Percentiles rank a stretch among this genome's conserved stretches.
phyloP scores from a whole-genome alignment of 2,888 invertebrate species.

The Diploptera punctata region DNA sequence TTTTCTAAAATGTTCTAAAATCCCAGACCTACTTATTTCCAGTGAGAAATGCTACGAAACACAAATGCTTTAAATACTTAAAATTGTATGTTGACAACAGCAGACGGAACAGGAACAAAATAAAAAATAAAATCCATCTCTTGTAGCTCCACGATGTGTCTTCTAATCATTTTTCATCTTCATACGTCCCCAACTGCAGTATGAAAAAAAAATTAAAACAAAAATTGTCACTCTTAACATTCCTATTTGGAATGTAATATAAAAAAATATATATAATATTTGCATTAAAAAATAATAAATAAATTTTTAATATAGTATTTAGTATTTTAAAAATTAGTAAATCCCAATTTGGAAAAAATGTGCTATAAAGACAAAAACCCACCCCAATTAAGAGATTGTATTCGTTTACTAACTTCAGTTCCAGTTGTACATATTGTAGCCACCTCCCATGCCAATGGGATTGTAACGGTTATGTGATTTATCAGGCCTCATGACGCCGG shows the following conservation, averaged over 20 bases:
- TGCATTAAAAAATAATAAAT: constrained; percentile 21
- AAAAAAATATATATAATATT: constrained; percentile 12
- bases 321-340: background rate
- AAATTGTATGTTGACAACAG: background rate
- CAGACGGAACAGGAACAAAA: constrained; percentile 23
- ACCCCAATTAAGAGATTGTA: background rate
- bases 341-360: constrained; percentile 3
- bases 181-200: constrained; percentile 28
- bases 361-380: background rate
- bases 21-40: too few species aligned
- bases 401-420: constrained; percentile 41
- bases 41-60: constrained; percentile 4
- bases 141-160: constrained; percentile 27
- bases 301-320: background rate
- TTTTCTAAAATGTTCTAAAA: too few species aligned
- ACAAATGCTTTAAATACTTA: background rate
- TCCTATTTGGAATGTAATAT: constrained; percentile 3
- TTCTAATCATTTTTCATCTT: constrained; percentile 22
- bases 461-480: constrained; percentile 46
- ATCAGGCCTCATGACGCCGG: constrained; percentile 45
- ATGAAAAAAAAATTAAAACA: constrained; percentile 28
- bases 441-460: constrained; percentile 47
- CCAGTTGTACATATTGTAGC: constrained; percentile 47
- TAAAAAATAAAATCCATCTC: constrained; percentile 25
- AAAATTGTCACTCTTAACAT: constrained; percentile 17